A percentile compares a stretch with the other conserved stretches of the same genome.
Conservation (phyloP, 2,113 vertebrate species). For the Pygoscelis adeliae region DNA sequence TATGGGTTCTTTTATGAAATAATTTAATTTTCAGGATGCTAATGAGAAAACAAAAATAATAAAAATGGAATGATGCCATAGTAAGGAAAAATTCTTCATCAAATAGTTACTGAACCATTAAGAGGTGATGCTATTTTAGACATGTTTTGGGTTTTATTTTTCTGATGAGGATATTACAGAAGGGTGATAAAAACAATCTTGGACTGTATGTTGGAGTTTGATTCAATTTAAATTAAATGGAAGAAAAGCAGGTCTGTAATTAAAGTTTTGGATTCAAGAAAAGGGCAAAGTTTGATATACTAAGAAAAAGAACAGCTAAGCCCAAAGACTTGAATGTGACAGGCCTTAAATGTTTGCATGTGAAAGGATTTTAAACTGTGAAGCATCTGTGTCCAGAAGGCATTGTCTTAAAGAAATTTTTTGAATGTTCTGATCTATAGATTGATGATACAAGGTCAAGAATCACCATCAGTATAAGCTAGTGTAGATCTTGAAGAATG, state of each 20-base stretch:
- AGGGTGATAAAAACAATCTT: fast-evolving
- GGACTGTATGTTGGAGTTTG: neutral
- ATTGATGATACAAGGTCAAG: neutral
- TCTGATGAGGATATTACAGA: neutral
- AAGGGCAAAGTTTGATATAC: neutral
- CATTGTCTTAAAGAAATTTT: neutral
- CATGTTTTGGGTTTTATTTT: neutral
- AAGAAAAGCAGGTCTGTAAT: neutral
- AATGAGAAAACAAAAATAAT: neutral
- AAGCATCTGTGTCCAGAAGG: neutral
- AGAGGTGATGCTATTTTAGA: neutral
- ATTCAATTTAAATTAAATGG: neutral
- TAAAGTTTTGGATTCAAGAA: neutral
- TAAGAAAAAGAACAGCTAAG: neutral
- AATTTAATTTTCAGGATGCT: neutral
- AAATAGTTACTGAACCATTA: neutral
- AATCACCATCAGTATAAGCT: neutral
- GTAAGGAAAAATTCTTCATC: neutral
- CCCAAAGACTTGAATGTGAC: neutral
- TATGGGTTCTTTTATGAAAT: neutral
- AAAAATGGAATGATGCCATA: neutral
- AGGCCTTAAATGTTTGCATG: neutral
- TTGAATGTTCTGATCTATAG: neutral
- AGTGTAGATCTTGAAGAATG: neutral
- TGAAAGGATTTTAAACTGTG: neutral